Evolutionary conservation across 2,888 invertebrate species (phyloP).

Genomic region (Gisinianus flammeolus): DNA sequence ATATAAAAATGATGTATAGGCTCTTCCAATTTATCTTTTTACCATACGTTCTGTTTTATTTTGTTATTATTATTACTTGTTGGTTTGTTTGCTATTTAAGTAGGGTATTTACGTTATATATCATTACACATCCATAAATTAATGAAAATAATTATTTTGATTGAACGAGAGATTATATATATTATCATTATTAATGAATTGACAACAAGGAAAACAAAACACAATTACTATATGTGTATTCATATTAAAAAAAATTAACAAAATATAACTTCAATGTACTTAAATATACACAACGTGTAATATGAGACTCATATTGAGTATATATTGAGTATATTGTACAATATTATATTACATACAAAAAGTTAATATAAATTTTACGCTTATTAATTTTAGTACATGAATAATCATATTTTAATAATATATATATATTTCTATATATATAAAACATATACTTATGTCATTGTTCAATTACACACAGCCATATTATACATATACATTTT

Average conservation of each 20-base stretch:
- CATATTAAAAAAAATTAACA: background rate
- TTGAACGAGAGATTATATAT: background rate
- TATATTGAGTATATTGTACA: no score
- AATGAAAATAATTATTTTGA: background rate
- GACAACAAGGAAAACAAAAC: background rate
- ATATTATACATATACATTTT: no score
- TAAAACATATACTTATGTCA: background rate
- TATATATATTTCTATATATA: background rate
- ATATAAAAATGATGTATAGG: constrained; percentile 10
- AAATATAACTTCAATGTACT: background rate
- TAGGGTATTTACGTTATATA: background rate
- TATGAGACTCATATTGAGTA: no score
- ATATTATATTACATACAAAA: background rate
- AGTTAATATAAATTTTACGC: background rate
- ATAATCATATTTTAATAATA: background rate
- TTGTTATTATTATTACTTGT: background rate
- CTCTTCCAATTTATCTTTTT: background rate
- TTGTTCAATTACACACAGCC: background rate
- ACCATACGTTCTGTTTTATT: background rate
- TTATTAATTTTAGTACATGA: constrained; percentile 3
- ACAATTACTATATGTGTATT: no score
- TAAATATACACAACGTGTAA: background rate
- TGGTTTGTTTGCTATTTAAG: no score
- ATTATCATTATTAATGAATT: background rate
- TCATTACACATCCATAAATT: background rate